Conservation (phyloP, 2,113 vertebrate species). For the Eupsittula cactorum region DNA sequence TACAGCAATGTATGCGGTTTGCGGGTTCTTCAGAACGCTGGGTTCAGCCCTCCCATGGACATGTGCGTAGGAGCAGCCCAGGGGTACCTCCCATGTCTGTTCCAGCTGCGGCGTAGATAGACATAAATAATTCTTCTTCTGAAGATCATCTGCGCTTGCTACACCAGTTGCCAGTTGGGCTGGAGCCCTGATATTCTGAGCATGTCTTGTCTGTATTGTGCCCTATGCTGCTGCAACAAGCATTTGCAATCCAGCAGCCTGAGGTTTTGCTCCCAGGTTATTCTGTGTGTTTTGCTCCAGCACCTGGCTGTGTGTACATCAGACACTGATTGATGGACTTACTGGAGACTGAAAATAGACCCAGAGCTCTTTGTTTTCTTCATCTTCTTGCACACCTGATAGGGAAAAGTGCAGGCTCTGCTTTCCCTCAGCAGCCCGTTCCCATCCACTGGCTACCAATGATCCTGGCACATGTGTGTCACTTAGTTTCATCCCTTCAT, state of each 20-base stretch:
- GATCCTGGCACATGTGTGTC: neutral
- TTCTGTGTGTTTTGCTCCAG: neutral
- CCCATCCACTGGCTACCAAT: neutral
- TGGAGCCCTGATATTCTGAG: neutral
- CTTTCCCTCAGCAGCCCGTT: neutral
- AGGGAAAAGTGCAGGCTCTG: neutral
- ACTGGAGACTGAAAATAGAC: neutral
- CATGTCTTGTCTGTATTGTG: neutral
- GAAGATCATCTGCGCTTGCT: neutral
- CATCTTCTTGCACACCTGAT: accelerated
- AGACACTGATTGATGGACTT: neutral
- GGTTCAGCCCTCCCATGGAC: neutral
- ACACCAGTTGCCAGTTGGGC: neutral
- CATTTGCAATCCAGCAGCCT: neutral
- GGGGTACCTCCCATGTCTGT: neutral
- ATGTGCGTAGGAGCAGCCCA: neutral
- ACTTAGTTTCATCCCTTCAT: neutral
- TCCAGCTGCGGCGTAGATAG: neutral
- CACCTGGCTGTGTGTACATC: too few species aligned
- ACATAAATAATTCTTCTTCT: neutral
- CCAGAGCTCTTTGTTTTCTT: too few species aligned
- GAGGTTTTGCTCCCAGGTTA: neutral
- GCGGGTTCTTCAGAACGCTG: neutral
- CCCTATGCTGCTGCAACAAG: neutral
- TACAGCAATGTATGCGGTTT: accelerated